phyloP scores from a whole-genome alignment of 2,113 vertebrate genomes.

The Eulacestoma nigropectus region DNA sequence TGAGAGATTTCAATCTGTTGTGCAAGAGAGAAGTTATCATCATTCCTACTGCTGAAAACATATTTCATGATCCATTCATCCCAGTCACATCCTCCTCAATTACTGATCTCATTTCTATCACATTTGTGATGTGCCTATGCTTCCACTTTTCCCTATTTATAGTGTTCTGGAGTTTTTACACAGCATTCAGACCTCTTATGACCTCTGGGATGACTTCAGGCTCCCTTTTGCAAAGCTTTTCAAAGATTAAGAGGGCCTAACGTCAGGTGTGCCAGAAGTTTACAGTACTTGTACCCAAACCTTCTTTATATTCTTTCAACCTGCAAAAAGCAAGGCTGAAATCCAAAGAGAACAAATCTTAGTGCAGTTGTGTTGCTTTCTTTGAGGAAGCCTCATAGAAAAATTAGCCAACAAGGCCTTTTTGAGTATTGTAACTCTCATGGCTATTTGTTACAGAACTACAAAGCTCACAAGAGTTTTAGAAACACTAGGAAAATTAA shows the following conservation, averaged over 20 bases:
- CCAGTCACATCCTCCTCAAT: background rate
- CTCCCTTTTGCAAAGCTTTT: background rate
- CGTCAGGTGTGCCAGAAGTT: background rate
- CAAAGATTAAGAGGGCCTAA: background rate
- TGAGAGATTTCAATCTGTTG: background rate
- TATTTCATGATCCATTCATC: background rate
- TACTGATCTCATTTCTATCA: background rate
- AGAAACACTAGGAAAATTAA: background rate
- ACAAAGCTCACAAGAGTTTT: background rate
- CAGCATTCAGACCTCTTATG: background rate
- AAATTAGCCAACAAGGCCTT: background rate
- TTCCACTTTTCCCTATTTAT: background rate
- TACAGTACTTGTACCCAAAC: background rate
- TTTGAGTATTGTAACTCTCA: background rate
- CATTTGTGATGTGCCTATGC: background rate
- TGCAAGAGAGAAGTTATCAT: background rate
- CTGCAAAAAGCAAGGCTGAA: background rate
- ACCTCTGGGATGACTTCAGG: background rate
- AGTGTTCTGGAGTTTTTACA: background rate
- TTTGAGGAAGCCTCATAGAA: background rate
- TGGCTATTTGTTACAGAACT: background rate
- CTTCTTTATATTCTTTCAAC: background rate
- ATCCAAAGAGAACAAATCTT: background rate
- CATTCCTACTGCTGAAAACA: background rate
- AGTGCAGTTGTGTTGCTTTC: background rate